Evolutionary conservation across 2,797 vertebrate species (phyloP).

Genomic region (Micropoecilia bifurca): DNA sequence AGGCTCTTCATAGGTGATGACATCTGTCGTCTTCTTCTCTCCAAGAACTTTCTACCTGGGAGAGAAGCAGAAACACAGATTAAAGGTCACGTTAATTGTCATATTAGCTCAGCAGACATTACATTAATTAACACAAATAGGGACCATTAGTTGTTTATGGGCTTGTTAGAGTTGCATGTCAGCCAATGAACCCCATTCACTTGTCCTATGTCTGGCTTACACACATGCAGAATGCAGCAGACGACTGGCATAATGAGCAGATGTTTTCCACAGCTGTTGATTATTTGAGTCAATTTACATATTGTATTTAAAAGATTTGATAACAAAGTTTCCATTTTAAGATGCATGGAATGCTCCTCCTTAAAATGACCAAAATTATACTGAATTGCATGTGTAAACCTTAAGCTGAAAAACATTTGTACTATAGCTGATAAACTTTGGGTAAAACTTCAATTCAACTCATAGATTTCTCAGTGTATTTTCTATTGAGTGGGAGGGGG

Average conservation of each 20-base stretch:
- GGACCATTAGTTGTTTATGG: slow-evolving; percentile 49
- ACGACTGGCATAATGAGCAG: not conserved
- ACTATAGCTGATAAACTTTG: not conserved
- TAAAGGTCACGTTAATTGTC: slow-evolving; percentile 20
- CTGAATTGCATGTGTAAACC: not conserved
- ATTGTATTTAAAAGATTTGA: not conserved
- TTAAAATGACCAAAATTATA: not conserved
- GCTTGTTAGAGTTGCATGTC: slow-evolving; percentile 26
- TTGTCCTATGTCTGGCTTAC: slow-evolving; percentile 10
- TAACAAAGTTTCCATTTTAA: slow-evolving; percentile 4
- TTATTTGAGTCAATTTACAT: not conserved
- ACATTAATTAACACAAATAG: slow-evolving; percentile 43
- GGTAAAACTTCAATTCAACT: not conserved
- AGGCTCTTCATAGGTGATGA: not conserved
- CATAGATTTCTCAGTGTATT: not conserved
- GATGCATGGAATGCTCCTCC: slow-evolving; percentile 2
- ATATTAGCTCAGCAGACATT: slow-evolving; percentile 29
- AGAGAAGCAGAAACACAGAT: slow-evolving; percentile 28
- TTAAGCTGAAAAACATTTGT: not conserved
- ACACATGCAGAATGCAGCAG: not conserved
- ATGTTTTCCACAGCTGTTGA: not conserved
- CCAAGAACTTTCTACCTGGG: slow-evolving; percentile 36
- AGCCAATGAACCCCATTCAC: slow-evolving; percentile 40
- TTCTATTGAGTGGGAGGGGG: not conserved
- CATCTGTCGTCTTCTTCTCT: not conserved